Base-by-base conservation (phyloP, 1,140 invertebrate species). In the Schlechtendalia chinensis region DNA sequence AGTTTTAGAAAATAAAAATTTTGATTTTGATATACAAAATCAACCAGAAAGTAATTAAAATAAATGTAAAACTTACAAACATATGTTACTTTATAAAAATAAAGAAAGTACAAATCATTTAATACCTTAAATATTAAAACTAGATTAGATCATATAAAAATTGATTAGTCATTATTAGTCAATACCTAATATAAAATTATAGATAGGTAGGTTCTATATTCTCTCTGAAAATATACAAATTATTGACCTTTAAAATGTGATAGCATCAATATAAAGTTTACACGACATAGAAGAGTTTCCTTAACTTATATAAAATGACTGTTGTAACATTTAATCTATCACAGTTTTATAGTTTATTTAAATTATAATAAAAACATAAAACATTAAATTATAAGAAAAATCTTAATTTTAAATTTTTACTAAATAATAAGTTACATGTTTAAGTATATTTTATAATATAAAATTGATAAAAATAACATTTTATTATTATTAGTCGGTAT, bases 181-280 rank as follows among this genome's bases (percentile, higher is more conserved):
- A 54, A 5, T 54, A 54, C 53, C 19, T 19, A 67, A 39, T 45
- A 39, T 19, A 22, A 6, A 22, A 39, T 45, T 67, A n/a, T 39
- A 45, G 11, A 27, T 65, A 29, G 19, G 3, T 39, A 67, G 12
- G 22, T 17, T 47, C 45, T 27, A 50, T 50, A 17, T 50, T 69
- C 14, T 69, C 67, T 24, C 22, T 22, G 16, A 19, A 27, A 47
- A 69, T 47, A n/a, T 14, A 72, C 53, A n/a, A 45, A 72, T 27
- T 72, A 54, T 72, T 72, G 50, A 72, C 50, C 69, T 54, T 72
- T 72, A 54, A 50, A 69, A 69, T 47, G 45, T 12, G 67, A 72
- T 72, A 72, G 17, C 24, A 16, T 53, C 4, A 19, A 53, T 11
- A 71, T 11, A 71, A 24, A 50, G 16, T 67, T 67, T 45, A 59